Conservation (phyloP, 2,888 invertebrate genomes). For the Thecophora atra region DNA sequence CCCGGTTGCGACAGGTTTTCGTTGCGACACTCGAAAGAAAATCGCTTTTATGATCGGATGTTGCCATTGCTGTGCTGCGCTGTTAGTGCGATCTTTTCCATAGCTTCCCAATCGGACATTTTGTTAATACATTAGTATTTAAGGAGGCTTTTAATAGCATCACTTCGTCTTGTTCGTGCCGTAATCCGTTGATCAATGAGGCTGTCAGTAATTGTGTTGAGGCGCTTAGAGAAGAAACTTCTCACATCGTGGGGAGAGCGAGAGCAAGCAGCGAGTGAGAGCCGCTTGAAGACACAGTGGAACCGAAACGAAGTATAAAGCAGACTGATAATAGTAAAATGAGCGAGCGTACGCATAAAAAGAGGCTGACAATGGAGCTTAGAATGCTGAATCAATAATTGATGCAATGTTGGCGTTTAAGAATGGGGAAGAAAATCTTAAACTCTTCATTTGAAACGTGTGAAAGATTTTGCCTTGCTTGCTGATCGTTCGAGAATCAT, state of each 20-base stretch:
- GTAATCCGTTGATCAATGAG: not conserved
- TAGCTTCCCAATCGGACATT: not conserved
- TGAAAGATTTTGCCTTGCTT: slow-evolving; percentile 1
- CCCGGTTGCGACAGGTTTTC: not conserved
- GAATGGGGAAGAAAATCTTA: not conserved
- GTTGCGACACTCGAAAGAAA: not conserved
- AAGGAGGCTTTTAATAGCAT: not conserved
- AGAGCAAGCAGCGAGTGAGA: not conserved
- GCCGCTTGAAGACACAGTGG: too few species aligned
- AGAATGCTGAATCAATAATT: too few species aligned
- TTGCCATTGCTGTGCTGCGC: not conserved
- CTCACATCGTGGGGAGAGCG: too few species aligned
- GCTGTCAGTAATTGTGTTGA: not conserved
- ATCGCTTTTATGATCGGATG: not conserved
- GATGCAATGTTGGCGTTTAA: too few species aligned
- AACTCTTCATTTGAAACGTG: too few species aligned
- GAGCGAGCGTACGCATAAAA: slow-evolving; percentile 5
- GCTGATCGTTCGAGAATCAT: not conserved
- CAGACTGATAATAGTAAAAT: not conserved
- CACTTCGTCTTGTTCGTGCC: not conserved
- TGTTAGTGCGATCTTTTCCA: not conserved
- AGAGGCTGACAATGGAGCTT: not conserved
- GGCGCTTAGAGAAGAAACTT: not conserved
- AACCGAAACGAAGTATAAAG: not conserved
- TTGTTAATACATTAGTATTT: not conserved